Evolutionary conservation across 2,888 invertebrate species (phyloP), one percentile per base, ranked within the genome.

Genomic region (Leuctra nigra): DNA sequence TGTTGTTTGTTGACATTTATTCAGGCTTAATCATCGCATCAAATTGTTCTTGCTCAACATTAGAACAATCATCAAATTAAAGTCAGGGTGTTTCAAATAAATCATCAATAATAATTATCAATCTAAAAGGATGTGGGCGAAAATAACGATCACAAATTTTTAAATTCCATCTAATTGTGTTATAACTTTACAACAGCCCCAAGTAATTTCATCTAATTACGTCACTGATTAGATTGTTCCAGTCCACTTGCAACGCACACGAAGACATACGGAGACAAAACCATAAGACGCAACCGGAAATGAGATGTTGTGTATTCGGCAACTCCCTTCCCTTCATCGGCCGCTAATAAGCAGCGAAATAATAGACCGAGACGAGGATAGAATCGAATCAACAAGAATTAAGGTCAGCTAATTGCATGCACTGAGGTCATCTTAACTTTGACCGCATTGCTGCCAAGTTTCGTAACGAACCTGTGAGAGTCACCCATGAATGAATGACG

Each of bases 371-470:
- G 50, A 55, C 25, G 55, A 48, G 38, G 48, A 48, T 50, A 50
- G 48, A 55, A 55, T 50, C 25, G 55, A 55, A 55, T 55, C 48
- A 55, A 29, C 48, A 55, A 50, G 55, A 55, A 55, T 55, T 55
- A 55, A 55, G 55, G 55, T 55, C 55, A 55, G 55, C 55, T 55
- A 55, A 55, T 55, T 55, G 46, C 25, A 24, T 48, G 25, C 38
- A 55, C 55, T 18, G 55, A 55, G 55, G 55, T 55, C 55, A 55
- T 35, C 35, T 35, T 20, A n/a, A 47, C 22, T 35, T 13, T 44
- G 18, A n/a, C 22, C n/a, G 23, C 44, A 20, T 44, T 20, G 44
- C 23, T 44, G 44, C 44, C 44, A 44, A n/a, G 16, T 44, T 13
- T 22, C n/a, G 23, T 22, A n/a, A 20, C 23, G n/a, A 41, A 14